phyloP scores from a whole-genome alignment of 2,797 vertebrate genomes.

The Protonibea diacanthus region DNA sequence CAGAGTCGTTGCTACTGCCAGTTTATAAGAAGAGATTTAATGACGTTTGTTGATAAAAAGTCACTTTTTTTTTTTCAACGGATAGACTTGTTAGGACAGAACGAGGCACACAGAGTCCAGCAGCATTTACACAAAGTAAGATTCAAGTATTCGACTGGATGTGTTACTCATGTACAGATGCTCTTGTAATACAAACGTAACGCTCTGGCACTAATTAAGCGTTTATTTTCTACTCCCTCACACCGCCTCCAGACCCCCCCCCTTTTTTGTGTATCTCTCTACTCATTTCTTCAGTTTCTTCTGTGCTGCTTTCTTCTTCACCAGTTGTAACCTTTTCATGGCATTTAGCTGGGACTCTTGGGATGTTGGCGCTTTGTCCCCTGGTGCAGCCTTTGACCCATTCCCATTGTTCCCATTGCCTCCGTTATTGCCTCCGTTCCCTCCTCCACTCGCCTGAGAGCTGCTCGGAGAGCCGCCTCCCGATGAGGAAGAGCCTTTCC shows the following conservation, averaged over 20 bases:
- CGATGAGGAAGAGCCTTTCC: slow-evolving; percentile 87
- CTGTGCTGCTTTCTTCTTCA: slow-evolving; percentile 99
- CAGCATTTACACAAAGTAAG: slow-evolving; percentile 72
- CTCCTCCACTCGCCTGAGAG: slow-evolving; percentile 70
- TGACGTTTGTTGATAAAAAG: slow-evolving; percentile 68
- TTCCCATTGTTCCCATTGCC: slow-evolving; percentile 81
- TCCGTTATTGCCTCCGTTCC: slow-evolving; percentile 79
- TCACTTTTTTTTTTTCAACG: slow-evolving; percentile 54
- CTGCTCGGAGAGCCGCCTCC: slow-evolving; percentile 77
- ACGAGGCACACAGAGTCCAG: slow-evolving; percentile 76
- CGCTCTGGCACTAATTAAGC: slow-evolving; percentile 44
- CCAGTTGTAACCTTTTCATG: slow-evolving; percentile 96
- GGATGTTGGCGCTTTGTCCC: slow-evolving; percentile 92
- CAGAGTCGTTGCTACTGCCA: neutral
- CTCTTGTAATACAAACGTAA: slow-evolving; percentile 50
- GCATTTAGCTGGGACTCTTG: slow-evolving; percentile 97
- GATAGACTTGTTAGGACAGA: slow-evolving; percentile 58
- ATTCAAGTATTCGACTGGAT: slow-evolving; percentile 80
- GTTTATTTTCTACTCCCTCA: slow-evolving; percentile 35
- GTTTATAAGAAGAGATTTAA: slow-evolving; percentile 71
- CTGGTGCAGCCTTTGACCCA: slow-evolving; percentile 83
- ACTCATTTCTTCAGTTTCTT: slow-evolving; percentile 96
- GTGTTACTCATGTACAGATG: slow-evolving; percentile 55
- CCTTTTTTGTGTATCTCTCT: neutral
- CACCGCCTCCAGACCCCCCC: neutral